These are phyloP conservation scores for Hydrophis major DNA, from an alignment of 2,797 vertebrate species.

Conservation along the genomic window DNA sequence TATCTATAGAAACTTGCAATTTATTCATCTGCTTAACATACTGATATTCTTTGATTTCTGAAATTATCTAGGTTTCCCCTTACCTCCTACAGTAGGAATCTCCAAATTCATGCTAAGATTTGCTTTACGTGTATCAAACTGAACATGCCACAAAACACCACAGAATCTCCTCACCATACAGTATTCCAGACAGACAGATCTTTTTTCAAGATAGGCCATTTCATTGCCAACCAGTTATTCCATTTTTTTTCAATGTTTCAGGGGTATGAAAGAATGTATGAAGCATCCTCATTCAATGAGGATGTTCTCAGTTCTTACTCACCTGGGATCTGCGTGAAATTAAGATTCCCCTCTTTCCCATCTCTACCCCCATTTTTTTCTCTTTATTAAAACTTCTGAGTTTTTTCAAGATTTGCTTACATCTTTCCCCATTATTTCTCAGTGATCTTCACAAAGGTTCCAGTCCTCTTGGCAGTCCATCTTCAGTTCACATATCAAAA, in stretches of 20 bases:
- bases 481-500: neutral
- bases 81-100: neutral
- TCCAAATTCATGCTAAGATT: neutral
- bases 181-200: neutral
- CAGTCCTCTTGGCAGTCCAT: neutral
- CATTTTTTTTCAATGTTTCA: neutral
- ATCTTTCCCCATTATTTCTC: neutral
- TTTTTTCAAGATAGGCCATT: neutral
- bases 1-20: neutral
- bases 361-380: neutral
- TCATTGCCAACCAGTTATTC: neutral
- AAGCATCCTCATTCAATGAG: neutral
- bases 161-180: neutral
- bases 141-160: neutral
- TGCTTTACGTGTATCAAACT: neutral
- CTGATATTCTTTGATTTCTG: neutral
- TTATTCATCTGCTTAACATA: neutral
- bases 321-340: neutral
- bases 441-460: neutral
- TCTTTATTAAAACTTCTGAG: neutral
- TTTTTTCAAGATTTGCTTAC: neutral
- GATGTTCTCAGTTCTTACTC: neutral
- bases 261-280: neutral
- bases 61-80: neutral
- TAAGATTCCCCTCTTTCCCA: neutral